Base-by-base conservation (phyloP, 2,888 invertebrate species). In the Papilio gigon region DNA sequence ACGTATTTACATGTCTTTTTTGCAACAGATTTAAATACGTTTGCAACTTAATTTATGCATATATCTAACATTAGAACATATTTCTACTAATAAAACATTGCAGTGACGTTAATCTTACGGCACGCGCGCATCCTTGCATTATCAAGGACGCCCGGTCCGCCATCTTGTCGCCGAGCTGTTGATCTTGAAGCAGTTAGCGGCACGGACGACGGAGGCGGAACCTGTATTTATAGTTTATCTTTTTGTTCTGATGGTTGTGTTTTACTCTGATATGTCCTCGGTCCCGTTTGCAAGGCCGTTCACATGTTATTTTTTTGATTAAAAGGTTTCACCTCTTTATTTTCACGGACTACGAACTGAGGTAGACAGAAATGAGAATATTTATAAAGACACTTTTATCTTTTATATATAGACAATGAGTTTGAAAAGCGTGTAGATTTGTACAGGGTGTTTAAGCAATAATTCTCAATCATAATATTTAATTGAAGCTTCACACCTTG, bases 61-160 rank as follows among this genome's bases (percentile, higher is more conserved):
- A 37, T 14, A 4, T 40, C 14, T n/a, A 40, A 40, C 6, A 4
- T 40, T 40, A 6, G 40, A 5, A n/a, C n/a, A n/a, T 40, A 40
- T 4, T n/a, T 40, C 40, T n/a, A 40, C 14, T n/a, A 47, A 47
- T 22, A 22, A 47, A 47, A 47, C 22, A 27, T 14, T 12, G 47
- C 27, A 35, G 47, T 37, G 33, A 44, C 35, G 59, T 47, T 22
- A 1, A 8, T 64, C 22, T 65, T 65, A 65, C 65, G 30, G 44
- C 44, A 59, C 17, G 60, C 64, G 70, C 73, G 73, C 77, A 77
- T 79, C 79, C 78, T 77, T 75, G 78, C 73, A 70, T 67, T 56
- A 65, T 70, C 79, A 79, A 79, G 80, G 79, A 77, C 78, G 75
- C 37, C 72, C 69, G 76, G 69, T 59, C 70, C 68, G 77, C 77